Conservation (phyloP, 2,797 vertebrate species). For the Odontamblyopus lacepedii region DNA sequence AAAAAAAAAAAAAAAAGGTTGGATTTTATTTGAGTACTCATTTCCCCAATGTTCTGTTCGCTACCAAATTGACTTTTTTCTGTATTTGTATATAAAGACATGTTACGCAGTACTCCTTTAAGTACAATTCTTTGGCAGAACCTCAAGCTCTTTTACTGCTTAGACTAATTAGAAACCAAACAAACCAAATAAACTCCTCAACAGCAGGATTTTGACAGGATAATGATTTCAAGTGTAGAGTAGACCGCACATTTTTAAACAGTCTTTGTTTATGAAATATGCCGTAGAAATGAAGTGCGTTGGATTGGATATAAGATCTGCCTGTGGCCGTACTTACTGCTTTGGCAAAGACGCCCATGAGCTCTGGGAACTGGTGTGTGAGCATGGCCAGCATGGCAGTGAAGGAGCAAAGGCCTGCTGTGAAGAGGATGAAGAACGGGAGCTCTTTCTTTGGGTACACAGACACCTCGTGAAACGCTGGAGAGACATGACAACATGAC, state of each 20-base stretch:
- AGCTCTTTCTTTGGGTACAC: conserved; percentile 99
- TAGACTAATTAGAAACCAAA: background rate
- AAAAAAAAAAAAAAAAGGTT: too few species aligned
- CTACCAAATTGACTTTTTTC: too few species aligned
- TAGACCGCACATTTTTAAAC: too few species aligned
- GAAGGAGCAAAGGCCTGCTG: conserved; percentile 97
- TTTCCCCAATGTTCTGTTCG: too few species aligned
- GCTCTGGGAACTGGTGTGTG: conserved; percentile 98
- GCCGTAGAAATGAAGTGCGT: too few species aligned
- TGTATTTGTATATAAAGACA: too few species aligned
- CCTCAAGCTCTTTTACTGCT: background rate
- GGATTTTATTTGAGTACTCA: too few species aligned
- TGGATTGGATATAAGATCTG: too few species aligned
- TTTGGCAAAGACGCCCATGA: conserved; percentile 97
- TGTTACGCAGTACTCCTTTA: background rate
- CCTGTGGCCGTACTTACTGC: conserved; percentile 82
- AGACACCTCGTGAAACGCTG: conserved; percentile 97
- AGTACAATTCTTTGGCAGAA: background rate
- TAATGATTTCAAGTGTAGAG: background rate
- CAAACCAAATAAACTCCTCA: background rate
- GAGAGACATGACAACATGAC: conserved; percentile 1
- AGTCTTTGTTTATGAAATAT: too few species aligned
- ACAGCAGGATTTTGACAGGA: background rate
- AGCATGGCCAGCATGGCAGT: conserved; percentile 98
- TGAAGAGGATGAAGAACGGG: conserved; percentile 99